These are phyloP conservation scores for Tyria jacobaeae DNA, from an alignment of 2,888 invertebrate species.

Conservation along the genomic window DNA sequence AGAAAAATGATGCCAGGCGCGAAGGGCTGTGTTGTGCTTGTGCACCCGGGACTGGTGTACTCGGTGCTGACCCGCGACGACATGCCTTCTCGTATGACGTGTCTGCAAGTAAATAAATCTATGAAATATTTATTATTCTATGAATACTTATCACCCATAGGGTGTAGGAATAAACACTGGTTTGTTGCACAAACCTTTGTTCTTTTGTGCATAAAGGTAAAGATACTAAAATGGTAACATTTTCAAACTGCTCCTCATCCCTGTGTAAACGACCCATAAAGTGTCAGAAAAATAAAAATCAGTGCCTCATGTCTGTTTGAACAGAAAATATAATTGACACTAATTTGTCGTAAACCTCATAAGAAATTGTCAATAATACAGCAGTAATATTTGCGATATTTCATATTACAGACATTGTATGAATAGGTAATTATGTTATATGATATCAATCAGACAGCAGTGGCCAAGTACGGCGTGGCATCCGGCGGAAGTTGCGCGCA, in stretches of 20 bases:
- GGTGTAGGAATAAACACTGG: background rate
- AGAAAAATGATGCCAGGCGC: slow-evolving; percentile 92
- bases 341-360: slow-evolving; percentile 72
- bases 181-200: too few relatives aligned
- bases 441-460: slow-evolving; percentile 55
- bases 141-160: too few relatives aligned
- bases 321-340: slow-evolving; percentile 64
- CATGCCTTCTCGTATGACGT: slow-evolving; percentile 97
- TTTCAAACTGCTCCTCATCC: background rate
- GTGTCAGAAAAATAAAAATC: slow-evolving; percentile 46
- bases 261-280: slow-evolving; percentile 52
- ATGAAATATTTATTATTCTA: slow-evolving; percentile 19
- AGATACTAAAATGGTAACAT: background rate
- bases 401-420: slow-evolving; percentile 58
- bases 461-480: slow-evolving; percentile 71
- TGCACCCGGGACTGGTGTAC: slow-evolving; percentile 92
- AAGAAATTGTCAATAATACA: slow-evolving; percentile 58
- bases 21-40: slow-evolving; percentile 91
- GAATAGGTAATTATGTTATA: slow-evolving; percentile 55
- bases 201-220: too few relatives aligned
- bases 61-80: slow-evolving; percentile 93
- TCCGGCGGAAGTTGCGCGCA: slow-evolving; percentile 83
- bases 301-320: slow-evolving; percentile 58
- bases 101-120: slow-evolving; percentile 87
- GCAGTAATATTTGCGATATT: slow-evolving; percentile 44